phyloP scores from a whole-genome alignment of 1,140 invertebrate genomes.

The Frieseomelitta varia region DNA sequence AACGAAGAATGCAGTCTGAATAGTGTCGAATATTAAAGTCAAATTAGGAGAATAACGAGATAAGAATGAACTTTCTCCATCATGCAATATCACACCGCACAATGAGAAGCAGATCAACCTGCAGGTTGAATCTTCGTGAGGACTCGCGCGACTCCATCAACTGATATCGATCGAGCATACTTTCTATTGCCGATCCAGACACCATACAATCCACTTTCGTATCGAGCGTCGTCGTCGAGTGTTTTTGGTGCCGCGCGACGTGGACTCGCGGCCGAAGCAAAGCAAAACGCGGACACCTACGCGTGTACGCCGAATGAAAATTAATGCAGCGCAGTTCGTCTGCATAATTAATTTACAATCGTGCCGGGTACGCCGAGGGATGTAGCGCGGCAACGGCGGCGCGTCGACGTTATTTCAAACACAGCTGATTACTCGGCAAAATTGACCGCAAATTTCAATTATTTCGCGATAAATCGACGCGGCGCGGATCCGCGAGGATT shows the following conservation, averaged over 20 bases:
- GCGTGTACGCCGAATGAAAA: slow-evolving; percentile 52
- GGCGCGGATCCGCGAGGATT: slow-evolving; percentile 35
- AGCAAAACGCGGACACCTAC: slow-evolving; percentile 19
- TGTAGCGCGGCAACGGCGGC: background rate
- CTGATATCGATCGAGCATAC: slow-evolving; percentile 22
- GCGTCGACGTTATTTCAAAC: slow-evolving; percentile 76
- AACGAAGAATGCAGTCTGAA: too few species aligned
- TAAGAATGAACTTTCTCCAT: too few species aligned
- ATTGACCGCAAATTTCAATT: slow-evolving; percentile 79
- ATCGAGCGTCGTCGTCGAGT: slow-evolving; percentile 2
- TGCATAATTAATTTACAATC: slow-evolving; percentile 77
- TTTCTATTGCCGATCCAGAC: background rate
- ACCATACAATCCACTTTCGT: background rate
- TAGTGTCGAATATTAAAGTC: too few species aligned
- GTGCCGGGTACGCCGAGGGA: slow-evolving; percentile 19
- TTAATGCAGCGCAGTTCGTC: slow-evolving; percentile 73
- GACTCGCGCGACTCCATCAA: slow-evolving; percentile 25
- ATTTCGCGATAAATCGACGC: slow-evolving; percentile 72
- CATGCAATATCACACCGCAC: too few species aligned
- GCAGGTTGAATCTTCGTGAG: background rate
- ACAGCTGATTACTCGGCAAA: slow-evolving; percentile 77
- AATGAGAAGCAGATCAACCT: background rate
- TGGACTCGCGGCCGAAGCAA: background rate
- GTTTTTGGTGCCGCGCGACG: background rate
- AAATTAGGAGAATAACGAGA: too few species aligned